These are phyloP conservation scores for Caenorhabditis imperialis DNA, from an alignment of 2,888 invertebrate species.

Conservation along the genomic window DNA sequence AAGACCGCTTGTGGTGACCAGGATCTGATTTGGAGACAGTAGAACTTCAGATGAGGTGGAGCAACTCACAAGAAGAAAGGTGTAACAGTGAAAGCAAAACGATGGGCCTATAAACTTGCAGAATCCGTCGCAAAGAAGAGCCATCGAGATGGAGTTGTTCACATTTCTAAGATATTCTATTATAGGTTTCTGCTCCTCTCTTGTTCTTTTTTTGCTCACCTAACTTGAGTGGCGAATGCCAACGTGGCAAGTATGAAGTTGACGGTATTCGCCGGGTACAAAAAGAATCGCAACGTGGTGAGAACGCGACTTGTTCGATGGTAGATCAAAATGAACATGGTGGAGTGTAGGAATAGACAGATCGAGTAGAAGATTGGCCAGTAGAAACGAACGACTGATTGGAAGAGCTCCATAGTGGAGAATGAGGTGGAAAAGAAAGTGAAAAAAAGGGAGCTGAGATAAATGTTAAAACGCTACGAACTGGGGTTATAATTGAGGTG, in stretches of 20 bases:
- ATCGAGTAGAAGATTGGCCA: conserved; percentile 19
- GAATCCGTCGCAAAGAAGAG: conserved; percentile 28
- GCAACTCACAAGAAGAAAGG: conserved; percentile 10
- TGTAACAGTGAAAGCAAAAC: conserved; percentile 29
- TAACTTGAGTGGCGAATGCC: conserved; percentile 22
- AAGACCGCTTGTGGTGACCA: conserved; percentile 15
- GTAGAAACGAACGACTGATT: conserved; percentile 8
- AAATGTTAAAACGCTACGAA: too few relatives aligned
- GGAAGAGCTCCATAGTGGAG: conserved; percentile 11
- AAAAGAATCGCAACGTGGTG: conserved; percentile 16
- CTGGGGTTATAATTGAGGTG: too few relatives aligned
- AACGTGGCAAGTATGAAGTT: conserved; percentile 14
- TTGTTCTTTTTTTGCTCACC: background rate
- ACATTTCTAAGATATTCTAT: conserved; percentile 25
- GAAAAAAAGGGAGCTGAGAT: too few relatives aligned
- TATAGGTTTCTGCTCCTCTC: background rate
- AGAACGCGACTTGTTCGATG: conserved; percentile 12
- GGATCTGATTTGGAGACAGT: background rate
- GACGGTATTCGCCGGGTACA: conserved; percentile 9
- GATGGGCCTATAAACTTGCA: conserved; percentile 21
- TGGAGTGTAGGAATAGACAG: conserved; percentile 7
- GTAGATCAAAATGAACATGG: conserved; percentile 19
- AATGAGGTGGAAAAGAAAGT: too few relatives aligned
- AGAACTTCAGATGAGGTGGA: background rate
- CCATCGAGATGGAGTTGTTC: conserved; percentile 27